These are phyloP conservation scores for Nasonia vitripennis DNA, from an alignment of 1,140 invertebrate species.

Conservation along the genomic window DNA sequence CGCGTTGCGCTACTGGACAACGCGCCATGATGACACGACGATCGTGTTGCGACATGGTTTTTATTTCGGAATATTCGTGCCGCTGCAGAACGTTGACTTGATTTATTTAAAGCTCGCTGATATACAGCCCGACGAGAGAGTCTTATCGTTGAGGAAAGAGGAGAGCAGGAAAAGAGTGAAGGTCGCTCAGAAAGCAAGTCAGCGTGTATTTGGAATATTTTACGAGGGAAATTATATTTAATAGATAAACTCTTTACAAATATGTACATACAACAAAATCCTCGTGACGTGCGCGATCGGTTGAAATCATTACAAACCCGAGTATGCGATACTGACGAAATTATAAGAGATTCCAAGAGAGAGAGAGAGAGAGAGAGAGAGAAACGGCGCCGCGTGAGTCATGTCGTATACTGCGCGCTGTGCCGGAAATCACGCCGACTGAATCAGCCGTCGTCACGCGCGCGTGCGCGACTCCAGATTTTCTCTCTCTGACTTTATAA, in stretches of 20 bases:
- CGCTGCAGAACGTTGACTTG: not conserved
- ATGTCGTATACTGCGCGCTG: not conserved
- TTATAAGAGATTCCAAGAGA: not conserved
- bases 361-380: not conserved
- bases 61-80: not conserved
- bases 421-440: constrained; percentile 30
- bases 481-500: not conserved
- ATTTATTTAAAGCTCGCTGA: too few relatives aligned
- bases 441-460: not conserved
- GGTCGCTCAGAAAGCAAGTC: not conserved
- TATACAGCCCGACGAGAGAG: too few relatives aligned
- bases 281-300: not conserved
- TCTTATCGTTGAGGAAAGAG: not conserved
- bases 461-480: not conserved
- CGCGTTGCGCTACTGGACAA: not conserved
- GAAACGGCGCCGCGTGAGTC: not conserved
- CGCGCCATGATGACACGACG: too few relatives aligned
- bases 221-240: constrained; percentile 63
- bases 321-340: not conserved
- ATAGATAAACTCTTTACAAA: constrained; percentile 71
- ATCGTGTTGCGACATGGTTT: not conserved
- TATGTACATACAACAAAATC: constrained; percentile 72
- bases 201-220: not conserved
- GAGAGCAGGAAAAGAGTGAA: not conserved
- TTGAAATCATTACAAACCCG: constrained; percentile 8